A percentile compares a stretch with the other conserved stretches of the same genome.
Conservation (phyloP, 2,113 vertebrate genomes). For the Cynoglossus semilaevis region DNA sequence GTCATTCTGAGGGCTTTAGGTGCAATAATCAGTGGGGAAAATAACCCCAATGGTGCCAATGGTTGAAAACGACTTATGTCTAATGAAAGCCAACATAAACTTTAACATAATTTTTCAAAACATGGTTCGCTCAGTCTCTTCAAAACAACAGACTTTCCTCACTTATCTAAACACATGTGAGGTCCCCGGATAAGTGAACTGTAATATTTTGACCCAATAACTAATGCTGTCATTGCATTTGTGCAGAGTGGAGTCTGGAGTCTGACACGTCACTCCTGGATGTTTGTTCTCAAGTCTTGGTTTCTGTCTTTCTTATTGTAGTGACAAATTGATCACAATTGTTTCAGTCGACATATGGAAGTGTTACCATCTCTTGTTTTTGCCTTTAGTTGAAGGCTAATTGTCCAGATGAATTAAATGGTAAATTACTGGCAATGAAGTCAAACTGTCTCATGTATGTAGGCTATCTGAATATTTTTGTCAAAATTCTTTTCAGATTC, state of each 20-base stretch:
- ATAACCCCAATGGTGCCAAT: too few species aligned
- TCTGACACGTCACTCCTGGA: slow-evolving; percentile 53
- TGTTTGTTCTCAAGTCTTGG: slow-evolving; percentile 44
- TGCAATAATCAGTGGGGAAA: too few species aligned
- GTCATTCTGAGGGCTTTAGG: too few species aligned
- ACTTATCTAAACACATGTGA: too few species aligned
- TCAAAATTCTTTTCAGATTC: slow-evolving; percentile 52
- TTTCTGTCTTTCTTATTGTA: slow-evolving; percentile 46
- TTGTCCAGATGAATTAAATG: slow-evolving; percentile 81
- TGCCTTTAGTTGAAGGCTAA: slow-evolving; percentile 61
- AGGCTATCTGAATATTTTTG: slow-evolving; percentile 71
- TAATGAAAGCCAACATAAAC: too few species aligned
- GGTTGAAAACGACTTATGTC: too few species aligned
- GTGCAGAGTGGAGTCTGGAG: too few species aligned
- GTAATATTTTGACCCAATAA: too few species aligned
- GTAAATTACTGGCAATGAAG: slow-evolving; percentile 84
- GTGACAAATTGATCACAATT: slow-evolving; percentile 41
- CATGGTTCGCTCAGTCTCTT: too few species aligned
- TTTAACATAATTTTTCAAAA: too few species aligned
- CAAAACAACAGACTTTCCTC: too few species aligned
- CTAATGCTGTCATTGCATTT: slow-evolving; percentile 25
- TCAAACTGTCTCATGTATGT: slow-evolving; percentile 80
- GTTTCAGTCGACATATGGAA: slow-evolving; percentile 30
- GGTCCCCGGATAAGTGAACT: too few species aligned
- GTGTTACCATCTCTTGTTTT: slow-evolving; percentile 49